A percentile compares a stretch with the other conserved stretches of the same genome.
phyloP scores from a whole-genome alignment of 2,888 invertebrate genomes.

The Mamestra brassicae region DNA sequence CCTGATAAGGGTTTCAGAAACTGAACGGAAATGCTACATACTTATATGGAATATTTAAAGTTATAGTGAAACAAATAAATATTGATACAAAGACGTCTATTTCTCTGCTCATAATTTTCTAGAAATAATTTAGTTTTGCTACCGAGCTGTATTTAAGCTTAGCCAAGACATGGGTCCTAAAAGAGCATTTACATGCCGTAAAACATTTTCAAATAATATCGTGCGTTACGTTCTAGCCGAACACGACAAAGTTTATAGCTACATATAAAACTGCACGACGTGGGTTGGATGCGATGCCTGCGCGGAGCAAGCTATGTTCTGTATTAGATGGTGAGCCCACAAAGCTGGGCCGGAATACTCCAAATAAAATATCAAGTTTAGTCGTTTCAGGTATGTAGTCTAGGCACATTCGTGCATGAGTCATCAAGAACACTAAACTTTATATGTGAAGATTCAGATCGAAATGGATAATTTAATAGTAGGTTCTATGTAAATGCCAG shows the following conservation, averaged over 20 bases:
- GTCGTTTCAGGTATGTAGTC: constrained; percentile 33
- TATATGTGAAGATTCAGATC: constrained; percentile 68
- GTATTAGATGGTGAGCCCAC: constrained; percentile 32
- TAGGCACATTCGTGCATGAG: constrained; percentile 43
- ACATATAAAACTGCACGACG: constrained; percentile 56
- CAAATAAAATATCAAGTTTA: constrained; percentile 61
- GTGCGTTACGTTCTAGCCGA: constrained; percentile 44
- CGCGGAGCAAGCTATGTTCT: constrained; percentile 23
- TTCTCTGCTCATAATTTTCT: constrained; percentile 25
- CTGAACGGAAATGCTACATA: background rate
- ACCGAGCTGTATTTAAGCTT: constrained; percentile 25
- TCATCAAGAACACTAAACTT: constrained; percentile 64
- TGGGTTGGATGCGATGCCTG: constrained; percentile 56
- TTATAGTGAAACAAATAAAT: background rate
- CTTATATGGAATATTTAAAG: background rate
- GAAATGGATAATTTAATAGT: constrained; percentile 71
- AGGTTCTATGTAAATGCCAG: constrained; percentile 75
- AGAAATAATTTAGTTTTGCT: constrained; percentile 31
- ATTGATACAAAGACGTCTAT: constrained; percentile 3
- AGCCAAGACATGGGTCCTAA: constrained; percentile 22
- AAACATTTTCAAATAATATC: constrained; percentile 59
- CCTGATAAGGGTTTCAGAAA: background rate
- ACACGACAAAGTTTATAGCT: constrained; percentile 60
- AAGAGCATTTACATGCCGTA: constrained; percentile 47
- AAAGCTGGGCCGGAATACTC: constrained; percentile 34